Percentiles rank a stretch among this genome's conserved stretches.
phyloP scores from a whole-genome alignment of 2,888 invertebrate genomes.

The Andrena minutula region DNA sequence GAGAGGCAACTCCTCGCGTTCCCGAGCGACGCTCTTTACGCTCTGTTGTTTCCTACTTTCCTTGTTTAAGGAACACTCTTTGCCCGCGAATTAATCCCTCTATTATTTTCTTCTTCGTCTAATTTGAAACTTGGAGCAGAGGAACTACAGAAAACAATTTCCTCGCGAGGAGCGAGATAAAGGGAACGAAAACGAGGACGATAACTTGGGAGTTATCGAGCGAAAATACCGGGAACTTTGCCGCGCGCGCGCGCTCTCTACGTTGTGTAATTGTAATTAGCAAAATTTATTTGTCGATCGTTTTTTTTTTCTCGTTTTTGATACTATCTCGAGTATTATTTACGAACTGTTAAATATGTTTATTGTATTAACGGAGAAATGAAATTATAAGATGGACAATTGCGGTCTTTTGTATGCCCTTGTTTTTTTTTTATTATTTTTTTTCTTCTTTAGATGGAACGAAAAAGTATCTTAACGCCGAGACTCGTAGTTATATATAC shows the following conservation, averaged over 20 bases:
- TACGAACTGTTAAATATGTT: constrained; percentile 57
- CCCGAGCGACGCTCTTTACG: constrained; percentile 62
- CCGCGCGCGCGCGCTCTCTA: constrained; percentile 52
- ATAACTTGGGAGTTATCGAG: background rate
- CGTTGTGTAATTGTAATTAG: constrained; percentile 36
- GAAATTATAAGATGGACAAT: constrained; percentile 36
- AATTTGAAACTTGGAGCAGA: constrained; percentile 59
- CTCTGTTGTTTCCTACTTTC: constrained; percentile 68
- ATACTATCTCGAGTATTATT: constrained; percentile 58
- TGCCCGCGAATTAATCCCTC: constrained; percentile 27
- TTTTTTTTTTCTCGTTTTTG: constrained; percentile 38
- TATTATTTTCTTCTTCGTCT: constrained; percentile 9
- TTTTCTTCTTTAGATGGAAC: background rate
- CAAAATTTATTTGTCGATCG: constrained; percentile 54
- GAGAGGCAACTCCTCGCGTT: constrained; percentile 32
- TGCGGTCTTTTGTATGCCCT: constrained; percentile 26
- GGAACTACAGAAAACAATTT: constrained; percentile 63
- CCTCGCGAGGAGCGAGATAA: background rate
- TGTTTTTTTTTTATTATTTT: constrained; percentile 25
- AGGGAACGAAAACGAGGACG: background rate
- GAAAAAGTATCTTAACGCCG: constrained; percentile 19
- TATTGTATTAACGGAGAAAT: constrained; percentile 47
- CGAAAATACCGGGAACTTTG: constrained; percentile 13
- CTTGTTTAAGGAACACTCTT: constrained; percentile 28
- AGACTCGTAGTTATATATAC: background rate